Conservation (phyloP, 2,797 vertebrate species). For the Chelon labrosus region DNA sequence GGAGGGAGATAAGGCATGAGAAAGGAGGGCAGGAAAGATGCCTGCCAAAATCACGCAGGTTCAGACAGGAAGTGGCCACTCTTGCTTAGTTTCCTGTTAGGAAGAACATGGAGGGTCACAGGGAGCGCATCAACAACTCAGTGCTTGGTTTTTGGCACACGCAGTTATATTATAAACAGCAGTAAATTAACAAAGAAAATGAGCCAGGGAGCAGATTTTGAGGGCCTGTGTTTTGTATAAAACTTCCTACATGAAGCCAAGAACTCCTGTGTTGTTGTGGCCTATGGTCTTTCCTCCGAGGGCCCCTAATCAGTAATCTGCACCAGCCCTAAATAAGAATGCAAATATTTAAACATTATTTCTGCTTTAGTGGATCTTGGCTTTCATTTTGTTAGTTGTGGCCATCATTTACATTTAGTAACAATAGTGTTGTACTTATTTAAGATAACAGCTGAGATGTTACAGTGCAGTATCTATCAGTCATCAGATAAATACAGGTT, state of each 20-base stretch:
- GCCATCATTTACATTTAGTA: background rate
- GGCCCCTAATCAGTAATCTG: background rate
- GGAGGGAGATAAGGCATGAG: conserved; percentile 52
- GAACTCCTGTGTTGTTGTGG: conserved; percentile 20
- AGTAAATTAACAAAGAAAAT: conserved; percentile 34
- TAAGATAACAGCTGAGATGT: background rate
- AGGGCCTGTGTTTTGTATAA: conserved; percentile 33
- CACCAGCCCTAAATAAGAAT: conserved; percentile 20
- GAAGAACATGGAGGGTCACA: conserved; percentile 53
- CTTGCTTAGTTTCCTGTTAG: conserved; percentile 68
- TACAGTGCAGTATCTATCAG: background rate
- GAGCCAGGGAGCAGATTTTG: conserved; percentile 20
- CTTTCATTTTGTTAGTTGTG: background rate
- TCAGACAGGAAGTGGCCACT: conserved; percentile 68
- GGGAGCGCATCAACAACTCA: conserved; percentile 49
- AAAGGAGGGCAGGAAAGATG: conserved; percentile 63
- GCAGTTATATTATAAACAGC: conserved; percentile 13
- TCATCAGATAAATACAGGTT: background rate
- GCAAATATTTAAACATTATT: conserved; percentile 25
- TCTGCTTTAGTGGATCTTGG: background rate
- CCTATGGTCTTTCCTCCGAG: conserved; percentile 26
- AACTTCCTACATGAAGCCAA: conserved; percentile 29
- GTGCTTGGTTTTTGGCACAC: conserved; percentile 27
- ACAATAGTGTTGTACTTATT: conserved; percentile 3
- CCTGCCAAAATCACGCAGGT: conserved; percentile 50